Evolutionary conservation across 2,797 vertebrate species (phyloP), one percentile per base, ranked within the genome.

Genomic region (Halcyon leucocephala): DNA sequence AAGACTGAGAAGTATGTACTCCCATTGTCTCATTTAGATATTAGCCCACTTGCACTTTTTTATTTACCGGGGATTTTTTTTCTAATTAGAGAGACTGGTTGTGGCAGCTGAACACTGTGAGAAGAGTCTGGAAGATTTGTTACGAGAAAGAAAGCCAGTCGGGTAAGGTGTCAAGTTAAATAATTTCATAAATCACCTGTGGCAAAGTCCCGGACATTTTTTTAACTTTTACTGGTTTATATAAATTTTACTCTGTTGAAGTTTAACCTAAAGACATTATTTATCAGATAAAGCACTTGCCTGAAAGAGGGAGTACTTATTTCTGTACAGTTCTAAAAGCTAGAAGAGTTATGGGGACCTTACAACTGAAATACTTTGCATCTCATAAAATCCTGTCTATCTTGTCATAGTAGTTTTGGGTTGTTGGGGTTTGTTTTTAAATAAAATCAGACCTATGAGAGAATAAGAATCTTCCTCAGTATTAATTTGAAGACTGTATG

Each of bases 61-160:
- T 24, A 46, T 0, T 12, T 49, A 25, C 77, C 90, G 74, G 26
- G 25, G 15, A 25, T 7, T 29, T 29, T 35, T 16, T 17, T 21
- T 3, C 1, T 0, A 9, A 74, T 90, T 95, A 99, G 99, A 99
- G 93, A 98, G 99, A 48, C 98, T 99, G 84, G 99, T 99, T 91
- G 99, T 99, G 83, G 99, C 99, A 8, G 99, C 99, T 74, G 99
- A 99, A 87, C 99, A 99, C 96, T 99, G 99, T 98, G 99, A 99
- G 92, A 98, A 73, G 92, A 99, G 98, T 93, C 97, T 99, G 84
- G 99, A 98, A 97, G 98, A 99, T 93, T 98, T 99, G 93, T 98
- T 99, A 57, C 98, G 98, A 95, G 98, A 98, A 76, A 97, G 98
- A 58, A 98, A 98, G 90, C 98, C 98, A 54, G 97, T 98, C 93